Base-by-base conservation (phyloP, 2,113 vertebrate genomes). In the Gallinago undulata region DNA sequence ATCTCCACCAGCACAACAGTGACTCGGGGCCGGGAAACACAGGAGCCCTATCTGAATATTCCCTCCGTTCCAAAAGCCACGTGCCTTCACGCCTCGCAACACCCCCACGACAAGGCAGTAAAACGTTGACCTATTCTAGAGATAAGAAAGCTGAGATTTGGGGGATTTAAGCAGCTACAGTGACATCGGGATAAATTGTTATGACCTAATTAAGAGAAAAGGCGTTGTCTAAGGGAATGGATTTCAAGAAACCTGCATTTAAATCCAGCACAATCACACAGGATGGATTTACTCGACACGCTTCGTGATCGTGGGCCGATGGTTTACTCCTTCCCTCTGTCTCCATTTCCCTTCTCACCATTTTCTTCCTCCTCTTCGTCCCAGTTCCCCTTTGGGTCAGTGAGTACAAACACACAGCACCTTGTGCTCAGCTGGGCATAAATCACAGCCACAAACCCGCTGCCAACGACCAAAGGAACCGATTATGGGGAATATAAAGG, bases 241-340 rank as follows among this genome's bases (percentile, higher is more conserved):
- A 60, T 84, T 67, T 55, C 30, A 35, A 23, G 18, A 28, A 43
- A 83, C 25, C 23, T 39, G 28, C 41, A 7, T 53, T 85, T 39
- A 33, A 87, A 66, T 66, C 74, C 77, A 33, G 4, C 5, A 7
- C 24, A 60, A 7, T 48, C 69, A 9, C 43, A 33, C 10, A 7
- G 48, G 35, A 81, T 7, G 84, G 69, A 68, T 84, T 68, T 33
- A 10, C 31, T 80, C 2, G 0, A 23, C 55, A 23, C 0, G 18
- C 43, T 45, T 50, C 13, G 0, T 4, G 21, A 19, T 15, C 1
- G 0, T 4, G 39, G n/a, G 30, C 11, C 30, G 18, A 7, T 14
- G n/a, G 0, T 23, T 64, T 31, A 48, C 16, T 51, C 70, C 31
- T 64, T 76, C 76, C 33, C 50, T n/a, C 35, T 6, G 11, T 4